Conservation (phyloP, 2,888 invertebrate genomes). For the Seira musarum region DNA sequence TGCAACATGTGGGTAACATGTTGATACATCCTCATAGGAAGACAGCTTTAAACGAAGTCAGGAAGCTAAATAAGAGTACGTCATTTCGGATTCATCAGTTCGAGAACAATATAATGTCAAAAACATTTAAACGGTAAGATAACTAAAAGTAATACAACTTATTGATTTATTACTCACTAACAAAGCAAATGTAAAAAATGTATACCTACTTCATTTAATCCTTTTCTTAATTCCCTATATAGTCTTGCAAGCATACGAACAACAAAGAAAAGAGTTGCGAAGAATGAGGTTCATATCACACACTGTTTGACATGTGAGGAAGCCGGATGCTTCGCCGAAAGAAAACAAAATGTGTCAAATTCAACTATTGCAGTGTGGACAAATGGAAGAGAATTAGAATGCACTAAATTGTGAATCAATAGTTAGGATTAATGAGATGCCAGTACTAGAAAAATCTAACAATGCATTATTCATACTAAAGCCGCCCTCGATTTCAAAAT, state of each 20-base stretch:
- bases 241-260: constrained; percentile 64
- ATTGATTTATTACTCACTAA: no score
- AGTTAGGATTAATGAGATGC: no score
- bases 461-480: no score
- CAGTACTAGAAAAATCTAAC: no score
- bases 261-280: constrained; percentile 42
- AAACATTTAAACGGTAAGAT: constrained; percentile 67
- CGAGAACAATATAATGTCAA: constrained; percentile 69
- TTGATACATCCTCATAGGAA: constrained; percentile 65
- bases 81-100: constrained; percentile 65
- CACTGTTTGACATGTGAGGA: constrained; percentile 56
- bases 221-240: neutral
- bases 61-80: constrained; percentile 66
- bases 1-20: constrained; percentile 68
- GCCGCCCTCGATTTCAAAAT: no score
- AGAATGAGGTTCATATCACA: constrained; percentile 20
- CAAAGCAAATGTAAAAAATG: no score
- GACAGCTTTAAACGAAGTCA: constrained; percentile 67
- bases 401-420: constrained; percentile 58
- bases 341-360: neutral
- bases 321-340: constrained; percentile 51
- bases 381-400: constrained; percentile 59
- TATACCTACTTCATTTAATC: neutral
- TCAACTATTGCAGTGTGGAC: constrained; percentile 31
- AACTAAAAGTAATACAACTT: no score